Base-by-base conservation (phyloP, 2,888 invertebrate genomes). In the Andrena praecox region DNA sequence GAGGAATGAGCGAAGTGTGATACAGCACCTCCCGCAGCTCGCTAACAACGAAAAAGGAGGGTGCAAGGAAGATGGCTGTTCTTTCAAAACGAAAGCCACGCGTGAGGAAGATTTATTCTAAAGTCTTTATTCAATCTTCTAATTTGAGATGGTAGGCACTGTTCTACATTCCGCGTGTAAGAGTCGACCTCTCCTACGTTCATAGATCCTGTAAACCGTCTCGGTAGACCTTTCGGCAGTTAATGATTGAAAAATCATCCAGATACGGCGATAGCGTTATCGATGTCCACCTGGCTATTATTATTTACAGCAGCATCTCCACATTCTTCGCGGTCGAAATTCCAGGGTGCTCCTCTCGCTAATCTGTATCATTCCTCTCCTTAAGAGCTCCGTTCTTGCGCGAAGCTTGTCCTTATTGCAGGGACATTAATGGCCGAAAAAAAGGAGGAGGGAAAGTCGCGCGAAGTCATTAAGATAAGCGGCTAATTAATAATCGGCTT, bases 401-500 rank as follows among this genome's bases (percentile, higher is more conserved):
- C 31, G 29, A 48, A 60, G 69, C 42, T 35, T 29, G 59, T 35
- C 59, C 42, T 48, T n/a, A 31, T 42, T n/a, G 12, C 42, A 8
- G 16, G 20, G 16, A 52, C 35, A 29, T 68, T 62, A 62, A 48
- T 31, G 27, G 4, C 5, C 33, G 33, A 27, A 54, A 42, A 29
- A 62, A 60, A 60, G 16, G 59, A 50, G 33, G 52, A 31, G 31
- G 60, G 42, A 66, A 62, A 71, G 27, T 35, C n/a, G 35, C 56
- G 59, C 33, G 16, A 42, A 48, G 64, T 79, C 73, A 29, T 66
- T 79, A 68, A 69, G 73, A 54, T 81, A 81, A 81, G 69, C 66
- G 69, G 81, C 74, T 81, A 81, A 81, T 81, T 81, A 81, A 79
- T 81, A 81, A 81, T 82, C 74, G 81, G 81, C 66, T 80, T 80